Evolutionary conservation across 2,797 vertebrate species (phyloP).

Genomic region (Meriones psammophilus): DNA sequence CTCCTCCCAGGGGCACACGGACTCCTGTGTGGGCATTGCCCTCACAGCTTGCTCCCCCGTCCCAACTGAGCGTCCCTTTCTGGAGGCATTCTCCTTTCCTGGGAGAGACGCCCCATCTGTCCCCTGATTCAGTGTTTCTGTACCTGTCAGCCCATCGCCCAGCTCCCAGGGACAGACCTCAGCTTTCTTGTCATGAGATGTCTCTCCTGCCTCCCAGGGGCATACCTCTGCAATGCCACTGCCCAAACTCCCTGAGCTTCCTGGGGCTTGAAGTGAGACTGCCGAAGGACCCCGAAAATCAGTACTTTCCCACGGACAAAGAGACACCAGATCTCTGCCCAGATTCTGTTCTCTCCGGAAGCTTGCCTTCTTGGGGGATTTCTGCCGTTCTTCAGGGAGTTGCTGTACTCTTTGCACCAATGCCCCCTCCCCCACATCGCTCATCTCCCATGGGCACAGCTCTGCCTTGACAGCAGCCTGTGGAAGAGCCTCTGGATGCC

Average conservation of each 20-base stretch:
- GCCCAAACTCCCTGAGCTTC: neutral
- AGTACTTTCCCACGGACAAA: constrained; percentile 82
- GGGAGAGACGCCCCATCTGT: accelerated
- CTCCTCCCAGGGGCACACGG: constrained; percentile 86
- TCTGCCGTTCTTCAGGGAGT: constrained; percentile 58
- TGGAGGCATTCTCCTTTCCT: constrained; percentile 60
- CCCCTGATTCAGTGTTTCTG: neutral
- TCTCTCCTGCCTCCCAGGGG: constrained; percentile 87
- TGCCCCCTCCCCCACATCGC: neutral
- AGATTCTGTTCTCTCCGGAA: constrained; percentile 73
- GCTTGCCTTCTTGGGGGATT: neutral
- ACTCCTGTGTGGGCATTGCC: constrained; percentile 81
- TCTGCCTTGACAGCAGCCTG: constrained; percentile 86
- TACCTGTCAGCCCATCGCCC: accelerated
- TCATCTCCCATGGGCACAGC: constrained; percentile 88
- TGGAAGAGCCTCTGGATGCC: neutral
- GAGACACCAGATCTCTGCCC: constrained; percentile 52
- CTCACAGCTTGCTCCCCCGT: constrained; percentile 56
- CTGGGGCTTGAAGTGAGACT: neutral
- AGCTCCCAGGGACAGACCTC: constrained; percentile 85
- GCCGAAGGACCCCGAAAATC: constrained; percentile 68
- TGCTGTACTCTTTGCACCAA: neutral
- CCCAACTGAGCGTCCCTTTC: neutral
- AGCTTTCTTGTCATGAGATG: constrained; percentile 74
- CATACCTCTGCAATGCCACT: constrained; percentile 60